These are phyloP conservation scores for Virgularia gustaviana DNA, from an alignment of 92 coral and sea anemone species.

Conservation along the genomic window DNA sequence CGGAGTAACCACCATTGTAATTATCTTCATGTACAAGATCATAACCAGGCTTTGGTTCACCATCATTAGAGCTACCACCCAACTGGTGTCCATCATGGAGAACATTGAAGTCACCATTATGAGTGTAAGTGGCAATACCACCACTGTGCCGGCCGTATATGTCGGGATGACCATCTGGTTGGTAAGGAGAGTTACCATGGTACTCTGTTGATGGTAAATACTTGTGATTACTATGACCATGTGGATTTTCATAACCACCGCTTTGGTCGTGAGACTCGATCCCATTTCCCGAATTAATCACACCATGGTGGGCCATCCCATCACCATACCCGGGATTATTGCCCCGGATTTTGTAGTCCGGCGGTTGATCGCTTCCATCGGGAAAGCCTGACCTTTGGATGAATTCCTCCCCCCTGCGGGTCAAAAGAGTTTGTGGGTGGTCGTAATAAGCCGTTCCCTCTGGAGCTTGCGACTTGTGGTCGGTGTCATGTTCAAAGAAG, in stretches of 20 bases:
- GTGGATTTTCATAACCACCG: background rate
- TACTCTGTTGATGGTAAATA: background rate
- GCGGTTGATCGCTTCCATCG: background rate
- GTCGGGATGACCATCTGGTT: no score
- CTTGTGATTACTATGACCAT: constrained; percentile 1
- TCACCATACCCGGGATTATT: constrained; percentile 16
- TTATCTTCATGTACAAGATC: constrained; percentile 9
- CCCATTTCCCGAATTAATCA: constrained; percentile 8
- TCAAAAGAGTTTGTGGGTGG: background rate
- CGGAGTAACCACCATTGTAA: constrained; percentile 11
- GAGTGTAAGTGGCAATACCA: no score
- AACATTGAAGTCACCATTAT: no score
- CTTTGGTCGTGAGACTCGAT: constrained; percentile 5
- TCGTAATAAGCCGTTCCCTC: background rate
- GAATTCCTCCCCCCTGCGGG: constrained; percentile 37
- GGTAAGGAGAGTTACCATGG: background rate
- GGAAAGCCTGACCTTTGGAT: constrained; percentile 15
- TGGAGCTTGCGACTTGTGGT: background rate
- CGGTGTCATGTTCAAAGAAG: constrained; percentile 31
- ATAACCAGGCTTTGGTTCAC: background rate
- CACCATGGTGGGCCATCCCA: constrained; percentile 18
- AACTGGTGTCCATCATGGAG: constrained; percentile 25
- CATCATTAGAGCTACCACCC: constrained; percentile 26
- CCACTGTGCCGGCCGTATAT: no score
- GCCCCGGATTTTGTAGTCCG: constrained; percentile 19